These are phyloP conservation scores for Takifugu rubripes DNA, from an alignment of 2,797 vertebrate species.

Conservation along the genomic window DNA sequence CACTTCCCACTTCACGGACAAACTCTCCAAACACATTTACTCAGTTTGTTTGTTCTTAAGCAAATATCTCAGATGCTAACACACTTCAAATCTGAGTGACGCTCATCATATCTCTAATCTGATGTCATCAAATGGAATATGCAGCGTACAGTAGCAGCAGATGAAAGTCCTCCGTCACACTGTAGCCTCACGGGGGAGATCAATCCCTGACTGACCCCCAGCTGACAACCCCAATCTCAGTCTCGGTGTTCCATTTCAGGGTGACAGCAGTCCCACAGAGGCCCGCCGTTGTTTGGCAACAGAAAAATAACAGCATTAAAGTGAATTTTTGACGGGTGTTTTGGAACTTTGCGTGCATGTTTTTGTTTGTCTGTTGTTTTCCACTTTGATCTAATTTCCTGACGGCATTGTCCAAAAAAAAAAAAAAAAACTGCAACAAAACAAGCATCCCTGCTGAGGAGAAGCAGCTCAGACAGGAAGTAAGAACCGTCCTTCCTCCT, in stretches of 20 bases:
- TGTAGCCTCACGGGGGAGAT: constrained; percentile 37
- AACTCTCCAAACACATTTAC: too few species aligned
- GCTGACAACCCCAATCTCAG: constrained; percentile 25
- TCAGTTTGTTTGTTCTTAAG: too few species aligned
- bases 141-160: constrained; percentile 30
- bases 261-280: constrained; percentile 43
- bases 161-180: constrained; percentile 43
- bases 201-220: constrained; percentile 34
- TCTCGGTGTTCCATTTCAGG: constrained; percentile 35
- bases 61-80: too few species aligned
- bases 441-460: constrained; percentile 5
- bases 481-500: constrained; percentile 35
- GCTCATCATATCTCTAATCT: constrained; percentile 17
- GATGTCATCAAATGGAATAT: constrained; percentile 44
- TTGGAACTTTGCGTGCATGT: constrained; percentile 15
- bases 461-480: constrained; percentile 54
- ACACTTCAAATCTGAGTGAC: background rate
- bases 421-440: background rate
- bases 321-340: constrained; percentile 19
- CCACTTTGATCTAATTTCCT: constrained; percentile 1
- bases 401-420: too few species aligned
- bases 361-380: constrained; percentile 2
- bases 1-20: too few species aligned
- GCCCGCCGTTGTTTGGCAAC: constrained; percentile 26
- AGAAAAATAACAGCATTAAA: constrained; percentile 19